Evolutionary conservation across 2,888 invertebrate genomes (phyloP), one percentile per base, ranked within the genome.

Genomic region (Punctoribates punctum): DNA sequence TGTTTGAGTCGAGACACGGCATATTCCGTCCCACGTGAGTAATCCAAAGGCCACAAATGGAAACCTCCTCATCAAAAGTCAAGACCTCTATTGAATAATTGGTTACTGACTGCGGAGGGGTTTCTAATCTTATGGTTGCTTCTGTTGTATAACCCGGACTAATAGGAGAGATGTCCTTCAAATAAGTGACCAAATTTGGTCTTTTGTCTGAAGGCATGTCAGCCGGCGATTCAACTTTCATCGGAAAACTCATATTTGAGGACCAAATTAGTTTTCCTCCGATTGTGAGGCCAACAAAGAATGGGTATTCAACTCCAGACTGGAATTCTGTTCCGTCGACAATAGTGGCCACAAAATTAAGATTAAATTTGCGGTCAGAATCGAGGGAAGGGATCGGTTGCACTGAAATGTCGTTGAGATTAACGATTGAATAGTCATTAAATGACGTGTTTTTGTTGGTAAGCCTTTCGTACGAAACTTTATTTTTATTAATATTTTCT

Each of bases 21-120:
- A 80, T 74, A 46, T 79, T 79, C 20, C 79, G 67, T 0, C 80
- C 80, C n/a, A 79, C 77, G 0, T 77, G 75, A 48, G 77, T 77
- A 17, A 80, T 79, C 67, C 78, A 78, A 34, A 80, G 60, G 20
- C 78, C 79, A 51, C 80, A 80, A 27, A 80, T 78, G 67, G 78
- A 77, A 25, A 80, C 73, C 13, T 79, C 80, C n/a, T 74, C 34
- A 60, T 75, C 75, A 17, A 62, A 77, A 0, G 77, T 75, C 51
- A 76, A 70, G 13, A 80, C 75, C 62, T 79, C 79, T 2, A 80
- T 67, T 9, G 51, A 46, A 46, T 79, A 74, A n/a, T 74, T 75
- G 1, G 78, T 77, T 25, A 80, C 78, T 15, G 79, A 76, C 51
- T 80, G 78, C 13, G 79, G 78, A 74, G 76, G 77, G 2, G 79